Base-by-base conservation (phyloP, 2,888 invertebrate genomes). In the Ichneumon xanthorius region DNA sequence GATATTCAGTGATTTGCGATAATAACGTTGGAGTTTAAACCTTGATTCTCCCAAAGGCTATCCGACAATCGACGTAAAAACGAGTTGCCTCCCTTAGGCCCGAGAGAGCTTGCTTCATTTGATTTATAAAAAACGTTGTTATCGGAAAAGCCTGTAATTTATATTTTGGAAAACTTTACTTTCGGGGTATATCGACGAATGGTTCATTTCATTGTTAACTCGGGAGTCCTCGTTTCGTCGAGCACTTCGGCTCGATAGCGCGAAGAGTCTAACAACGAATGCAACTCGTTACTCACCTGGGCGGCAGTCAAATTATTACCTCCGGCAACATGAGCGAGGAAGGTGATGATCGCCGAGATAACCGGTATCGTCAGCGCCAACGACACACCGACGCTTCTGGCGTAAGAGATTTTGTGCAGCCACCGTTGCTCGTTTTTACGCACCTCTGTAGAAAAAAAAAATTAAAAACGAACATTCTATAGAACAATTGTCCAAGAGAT, bases 361-460 rank as follows among this genome's bases (percentile, higher is more conserved):
- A 95, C 94, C 16, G 96, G 96, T n/a, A 96, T 94, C 48, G 95
- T 94, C n/a, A 95, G 95, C 16, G 95, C 95, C 80, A 95, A 92
- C 0, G 96, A 95, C 71, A 95, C 94, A 85, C 95, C 95, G 68
- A 96, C 91, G 89, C 95, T 95, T 90, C 95, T 95, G 1, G 95
- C 94, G 87, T 95, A 95, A 5, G 95, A 95, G 77, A 95, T 94
- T 89, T 95, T 95, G 89, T 95, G 94, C 14, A 96, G 90, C 84
- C 95, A 92, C 1, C 90, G 89, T 86, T 94, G 93, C 89, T 96
- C 96, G 33, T 93, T 92, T 5, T 92, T 90, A 65, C 96, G 94
- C 67, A 95, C 93, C 77, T 93, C 96, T 96, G 89, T 4, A 87
- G 84, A 53, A 76, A 82, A 81, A 40, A 80, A 72, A 82, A 79